Evolutionary conservation across 2,113 vertebrate genomes (phyloP).

Genomic region (Tupaia tana): DNA sequence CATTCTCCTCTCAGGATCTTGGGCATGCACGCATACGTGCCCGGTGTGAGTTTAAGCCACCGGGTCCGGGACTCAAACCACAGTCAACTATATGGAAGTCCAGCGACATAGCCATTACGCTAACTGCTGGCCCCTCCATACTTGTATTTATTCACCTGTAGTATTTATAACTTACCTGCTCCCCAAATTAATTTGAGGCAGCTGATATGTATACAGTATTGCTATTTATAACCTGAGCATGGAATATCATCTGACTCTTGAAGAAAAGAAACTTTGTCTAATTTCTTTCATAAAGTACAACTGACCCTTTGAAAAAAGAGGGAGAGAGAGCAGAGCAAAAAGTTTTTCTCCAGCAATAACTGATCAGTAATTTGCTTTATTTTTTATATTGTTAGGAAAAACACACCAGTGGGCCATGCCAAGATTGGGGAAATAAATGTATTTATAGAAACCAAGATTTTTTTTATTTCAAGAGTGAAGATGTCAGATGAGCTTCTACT

Average conservation of each 20-base stretch:
- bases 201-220: neutral
- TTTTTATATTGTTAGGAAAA: neutral
- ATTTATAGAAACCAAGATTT: neutral
- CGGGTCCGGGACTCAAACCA: no score
- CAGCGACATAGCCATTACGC: no score
- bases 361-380: neutral
- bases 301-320: neutral
- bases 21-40: no score
- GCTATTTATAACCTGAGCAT: slow-evolving; percentile 21
- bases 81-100: no score
- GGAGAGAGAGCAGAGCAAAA: neutral
- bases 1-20: no score
- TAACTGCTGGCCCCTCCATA: neutral
- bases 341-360: slow-evolving; percentile 1
- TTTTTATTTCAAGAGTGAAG: neutral
- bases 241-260: neutral
- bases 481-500: neutral
- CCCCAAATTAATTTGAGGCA: slow-evolving; percentile 27
- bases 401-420: neutral
- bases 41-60: no score
- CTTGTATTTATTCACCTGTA: slow-evolving; percentile 38
- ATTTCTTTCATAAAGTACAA: slow-evolving; percentile 32
- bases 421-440: neutral
- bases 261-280: slow-evolving; percentile 21
- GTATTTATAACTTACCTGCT: slow-evolving; percentile 49